These are phyloP conservation scores for Agrotis exclamationis DNA, from an alignment of 2,888 invertebrate species.

Conservation along the genomic window DNA sequence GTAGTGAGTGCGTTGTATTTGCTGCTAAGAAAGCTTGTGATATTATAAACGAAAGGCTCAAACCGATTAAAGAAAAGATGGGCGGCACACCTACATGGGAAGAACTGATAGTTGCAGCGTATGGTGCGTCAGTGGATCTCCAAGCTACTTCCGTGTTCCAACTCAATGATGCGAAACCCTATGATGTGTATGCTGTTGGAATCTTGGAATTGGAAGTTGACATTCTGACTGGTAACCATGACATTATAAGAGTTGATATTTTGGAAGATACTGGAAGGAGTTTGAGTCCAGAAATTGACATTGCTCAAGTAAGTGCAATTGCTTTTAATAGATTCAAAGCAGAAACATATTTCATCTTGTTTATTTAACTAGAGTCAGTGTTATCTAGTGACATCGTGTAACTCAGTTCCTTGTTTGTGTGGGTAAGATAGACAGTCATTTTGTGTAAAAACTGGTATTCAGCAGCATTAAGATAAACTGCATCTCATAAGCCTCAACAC, in stretches of 20 bases:
- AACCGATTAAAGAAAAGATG: conserved; percentile 90
- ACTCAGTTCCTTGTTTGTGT: not conserved
- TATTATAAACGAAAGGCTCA: conserved; percentile 91
- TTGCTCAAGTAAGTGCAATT: conserved; percentile 91
- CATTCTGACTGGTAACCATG: conserved; percentile 94
- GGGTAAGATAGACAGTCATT: not conserved
- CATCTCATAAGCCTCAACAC: no score
- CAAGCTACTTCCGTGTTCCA: conserved; percentile 91
- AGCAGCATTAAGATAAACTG: not conserved
- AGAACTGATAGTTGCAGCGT: conserved; percentile 90
- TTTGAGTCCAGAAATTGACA: conserved; percentile 93
- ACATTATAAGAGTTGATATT: conserved; percentile 93
- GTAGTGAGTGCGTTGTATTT: conserved; percentile 92
- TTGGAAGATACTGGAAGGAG: conserved; percentile 94
- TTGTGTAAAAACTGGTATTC: not conserved
- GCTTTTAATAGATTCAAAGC: no score
- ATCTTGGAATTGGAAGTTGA: conserved; percentile 95
- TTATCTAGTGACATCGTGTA: not conserved
- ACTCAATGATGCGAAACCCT: conserved; percentile 86
- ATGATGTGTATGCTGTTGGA: conserved; percentile 92
- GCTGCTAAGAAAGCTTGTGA: conserved; percentile 92
- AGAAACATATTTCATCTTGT: no score
- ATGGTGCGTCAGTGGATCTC: conserved; percentile 89
- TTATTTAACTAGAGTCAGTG: not conserved
- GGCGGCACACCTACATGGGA: conserved; percentile 90